Conservation (phyloP, 2,888 invertebrate species). For the Clusia tigrina region DNA sequence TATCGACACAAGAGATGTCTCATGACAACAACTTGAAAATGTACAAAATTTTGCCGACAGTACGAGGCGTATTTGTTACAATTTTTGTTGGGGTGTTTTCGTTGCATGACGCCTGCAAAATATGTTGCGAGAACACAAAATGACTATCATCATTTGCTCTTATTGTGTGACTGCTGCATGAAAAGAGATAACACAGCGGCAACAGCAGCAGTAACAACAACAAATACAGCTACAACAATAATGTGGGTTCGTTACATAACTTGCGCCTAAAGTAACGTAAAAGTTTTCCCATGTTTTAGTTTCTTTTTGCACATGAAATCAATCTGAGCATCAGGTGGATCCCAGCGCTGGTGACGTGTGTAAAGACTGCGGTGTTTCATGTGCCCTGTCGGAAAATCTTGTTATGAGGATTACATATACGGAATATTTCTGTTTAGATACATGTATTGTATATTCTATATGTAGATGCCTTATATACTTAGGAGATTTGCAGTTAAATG, state of each 20-base stretch:
- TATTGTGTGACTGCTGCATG: not conserved
- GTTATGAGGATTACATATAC: too few species aligned
- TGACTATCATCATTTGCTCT: not conserved
- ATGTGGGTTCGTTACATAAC: too few species aligned
- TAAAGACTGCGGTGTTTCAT: too few species aligned
- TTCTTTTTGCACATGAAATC: too few species aligned
- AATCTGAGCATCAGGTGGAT: too few species aligned
- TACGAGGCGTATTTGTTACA: not conserved
- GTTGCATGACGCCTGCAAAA: not conserved
- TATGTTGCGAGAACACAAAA: constrained; percentile 1
- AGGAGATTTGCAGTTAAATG: too few species aligned
- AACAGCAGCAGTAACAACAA: not conserved
- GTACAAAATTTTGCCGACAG: not conserved
- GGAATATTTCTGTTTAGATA: too few species aligned
- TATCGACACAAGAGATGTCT: not conserved
- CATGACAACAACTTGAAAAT: not conserved
- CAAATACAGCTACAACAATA: not conserved
- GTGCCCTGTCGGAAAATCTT: too few species aligned
- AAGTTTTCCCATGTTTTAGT: too few species aligned
- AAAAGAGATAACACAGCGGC: not conserved
- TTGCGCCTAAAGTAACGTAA: not conserved
- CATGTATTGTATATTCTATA: too few species aligned
- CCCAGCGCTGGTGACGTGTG: too few species aligned
- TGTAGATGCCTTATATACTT: too few species aligned
- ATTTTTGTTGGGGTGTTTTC: not conserved